Conservation (phyloP, 2,113 vertebrate species). For the Cochlearius cochlearius region DNA sequence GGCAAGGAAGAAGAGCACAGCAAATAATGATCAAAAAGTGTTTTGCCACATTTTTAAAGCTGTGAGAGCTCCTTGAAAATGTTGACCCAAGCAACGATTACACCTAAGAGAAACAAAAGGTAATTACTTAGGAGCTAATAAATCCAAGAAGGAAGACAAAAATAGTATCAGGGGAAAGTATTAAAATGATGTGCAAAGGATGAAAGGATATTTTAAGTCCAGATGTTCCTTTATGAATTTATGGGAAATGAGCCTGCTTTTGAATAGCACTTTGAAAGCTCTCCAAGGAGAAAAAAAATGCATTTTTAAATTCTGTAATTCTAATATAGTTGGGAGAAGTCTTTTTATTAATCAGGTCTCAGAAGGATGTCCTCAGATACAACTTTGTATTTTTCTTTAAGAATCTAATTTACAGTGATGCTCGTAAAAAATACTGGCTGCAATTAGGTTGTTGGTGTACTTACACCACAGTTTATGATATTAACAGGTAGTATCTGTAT, state of each 20-base stretch:
- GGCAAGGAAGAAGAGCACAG: neutral
- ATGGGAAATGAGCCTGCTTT: constrained; percentile 26
- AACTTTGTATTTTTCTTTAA: neutral
- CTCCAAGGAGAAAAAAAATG: neutral
- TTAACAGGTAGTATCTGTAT: neutral
- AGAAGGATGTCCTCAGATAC: neutral
- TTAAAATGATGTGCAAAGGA: constrained; percentile 35
- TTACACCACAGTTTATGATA: neutral
- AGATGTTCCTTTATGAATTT: constrained; percentile 47
- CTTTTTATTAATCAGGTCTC: constrained; percentile 20
- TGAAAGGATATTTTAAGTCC: constrained; percentile 56
- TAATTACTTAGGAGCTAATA: constrained; percentile 50
- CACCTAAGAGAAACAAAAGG: constrained; percentile 23
- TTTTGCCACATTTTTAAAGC: constrained; percentile 16
- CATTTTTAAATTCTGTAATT: neutral
- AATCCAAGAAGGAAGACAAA: constrained; percentile 28
- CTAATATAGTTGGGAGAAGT: neutral
- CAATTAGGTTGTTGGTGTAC: neutral
- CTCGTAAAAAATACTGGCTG: neutral
- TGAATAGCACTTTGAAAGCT: constrained; percentile 40
- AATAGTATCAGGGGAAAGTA: constrained; percentile 34
- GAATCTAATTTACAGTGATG: neutral
- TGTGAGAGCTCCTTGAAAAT: constrained; percentile 28
- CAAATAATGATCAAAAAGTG: constrained; percentile 25
- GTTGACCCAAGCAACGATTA: constrained; percentile 40